A percentile compares a stretch with the other conserved stretches of the same genome.
phyloP scores from a whole-genome alignment of 1,140 invertebrate genomes.

The Plectrocnemia conspersa region DNA sequence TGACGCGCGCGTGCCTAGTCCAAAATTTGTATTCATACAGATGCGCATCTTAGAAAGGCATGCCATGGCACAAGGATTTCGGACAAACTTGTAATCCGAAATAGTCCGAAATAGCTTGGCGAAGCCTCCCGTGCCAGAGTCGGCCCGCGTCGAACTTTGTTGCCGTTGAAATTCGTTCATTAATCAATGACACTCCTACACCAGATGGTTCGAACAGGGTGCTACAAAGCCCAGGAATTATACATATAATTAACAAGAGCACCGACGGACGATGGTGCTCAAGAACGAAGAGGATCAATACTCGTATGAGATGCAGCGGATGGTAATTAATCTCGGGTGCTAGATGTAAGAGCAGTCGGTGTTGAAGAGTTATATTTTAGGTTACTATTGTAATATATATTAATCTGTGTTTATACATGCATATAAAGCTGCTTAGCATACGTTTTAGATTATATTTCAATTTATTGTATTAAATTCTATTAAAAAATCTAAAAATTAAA shows the following conservation, averaged over 20 bases:
- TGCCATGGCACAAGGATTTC: too few relatives aligned
- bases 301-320: too few relatives aligned
- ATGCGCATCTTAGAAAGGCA: neutral
- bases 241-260: conserved; percentile 8
- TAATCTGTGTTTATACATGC: too few relatives aligned
- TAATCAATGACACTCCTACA: conserved; percentile 29
- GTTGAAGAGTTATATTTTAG: too few relatives aligned
- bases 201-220: conserved; percentile 9
- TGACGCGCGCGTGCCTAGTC: too few relatives aligned
- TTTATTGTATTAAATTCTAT: too few relatives aligned
- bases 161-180: conserved; percentile 28
- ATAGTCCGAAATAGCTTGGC: neutral
- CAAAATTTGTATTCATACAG: conserved; percentile 3
- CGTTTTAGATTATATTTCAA: too few relatives aligned
- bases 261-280: neutral
- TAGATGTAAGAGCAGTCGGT: too few relatives aligned
- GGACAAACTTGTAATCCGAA: neutral
- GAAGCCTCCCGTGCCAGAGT: neutral
- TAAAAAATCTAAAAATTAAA: too few relatives aligned
- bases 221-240: conserved; percentile 5
- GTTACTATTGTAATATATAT: too few relatives aligned
- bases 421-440: too few relatives aligned
- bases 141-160: conserved; percentile 26
- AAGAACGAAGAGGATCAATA: neutral
- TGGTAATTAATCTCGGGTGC: too few relatives aligned